phyloP scores from a whole-genome alignment of 1,140 invertebrate species.

The Drosophila watanabei region DNA sequence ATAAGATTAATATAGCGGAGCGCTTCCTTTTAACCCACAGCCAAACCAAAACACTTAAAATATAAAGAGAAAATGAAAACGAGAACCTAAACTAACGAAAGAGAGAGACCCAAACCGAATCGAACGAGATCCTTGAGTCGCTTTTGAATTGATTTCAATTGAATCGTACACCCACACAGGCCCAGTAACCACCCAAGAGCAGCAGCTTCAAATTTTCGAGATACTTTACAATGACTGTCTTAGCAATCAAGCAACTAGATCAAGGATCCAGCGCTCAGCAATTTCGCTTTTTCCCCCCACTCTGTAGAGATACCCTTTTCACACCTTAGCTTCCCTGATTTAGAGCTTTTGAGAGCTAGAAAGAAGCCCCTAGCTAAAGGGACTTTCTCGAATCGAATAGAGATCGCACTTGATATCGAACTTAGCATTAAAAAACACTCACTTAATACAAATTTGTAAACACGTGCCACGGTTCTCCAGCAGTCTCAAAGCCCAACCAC shows the following conservation, averaged over 20 bases:
- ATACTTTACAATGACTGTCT: slow-evolving; percentile 54
- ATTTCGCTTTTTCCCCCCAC: slow-evolving; percentile 20
- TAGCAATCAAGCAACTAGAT: slow-evolving; percentile 38
- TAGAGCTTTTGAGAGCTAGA: slow-evolving; percentile 23
- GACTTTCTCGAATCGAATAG: slow-evolving; percentile 4
- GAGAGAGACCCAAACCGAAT: slow-evolving; percentile 24
- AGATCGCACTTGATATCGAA: slow-evolving; percentile 28
- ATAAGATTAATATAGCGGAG: slow-evolving; percentile 80
- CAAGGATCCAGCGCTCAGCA: slow-evolving; percentile 36
- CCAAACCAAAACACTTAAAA: slow-evolving; percentile 36
- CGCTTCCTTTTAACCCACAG: slow-evolving; percentile 83
- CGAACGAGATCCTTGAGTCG: slow-evolving; percentile 29
- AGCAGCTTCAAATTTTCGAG: slow-evolving; percentile 53
- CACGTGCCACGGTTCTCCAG: slow-evolving; percentile 31
- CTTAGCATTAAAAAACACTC: slow-evolving; percentile 29
- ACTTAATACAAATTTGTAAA: slow-evolving; percentile 14
- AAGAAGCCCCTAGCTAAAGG: not conserved
- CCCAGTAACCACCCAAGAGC: slow-evolving; percentile 50
- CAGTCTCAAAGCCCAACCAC: slow-evolving; percentile 31
- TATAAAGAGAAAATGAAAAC: slow-evolving; percentile 13
- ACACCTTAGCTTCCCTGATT: slow-evolving; percentile 12
- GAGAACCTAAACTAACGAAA: slow-evolving; percentile 24
- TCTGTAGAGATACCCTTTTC: slow-evolving; percentile 7
- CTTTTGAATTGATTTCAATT: slow-evolving; percentile 59
- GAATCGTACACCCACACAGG: slow-evolving; percentile 71